These are phyloP conservation scores for Puntigrus tetrazona DNA, from an alignment of 2,113 vertebrate genomes.

Conservation along the genomic window DNA sequence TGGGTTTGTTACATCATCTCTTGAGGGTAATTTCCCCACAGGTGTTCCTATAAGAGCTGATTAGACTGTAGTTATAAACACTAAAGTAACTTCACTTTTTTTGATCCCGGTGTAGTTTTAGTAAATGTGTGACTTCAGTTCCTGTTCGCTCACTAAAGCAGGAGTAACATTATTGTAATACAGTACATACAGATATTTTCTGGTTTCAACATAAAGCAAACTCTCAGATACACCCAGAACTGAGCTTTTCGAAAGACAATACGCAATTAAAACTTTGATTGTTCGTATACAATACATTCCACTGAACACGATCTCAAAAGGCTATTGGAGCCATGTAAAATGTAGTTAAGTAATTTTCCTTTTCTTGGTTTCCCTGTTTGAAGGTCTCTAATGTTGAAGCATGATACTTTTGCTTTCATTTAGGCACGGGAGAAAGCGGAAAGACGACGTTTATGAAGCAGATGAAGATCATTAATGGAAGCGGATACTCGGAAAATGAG, in stretches of 20 bases:
- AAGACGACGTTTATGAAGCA: slow-evolving; percentile 92
- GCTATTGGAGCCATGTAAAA: not conserved
- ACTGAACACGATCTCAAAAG: not conserved
- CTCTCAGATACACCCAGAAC: not conserved
- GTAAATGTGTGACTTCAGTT: not conserved
- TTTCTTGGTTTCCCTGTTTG: not conserved
- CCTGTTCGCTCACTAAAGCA: not conserved
- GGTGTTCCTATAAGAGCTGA: not conserved
- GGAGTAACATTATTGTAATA: not conserved
- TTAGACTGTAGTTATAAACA: not conserved
- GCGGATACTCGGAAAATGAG: slow-evolving; percentile 84
- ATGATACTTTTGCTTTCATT: slow-evolving; percentile 73
- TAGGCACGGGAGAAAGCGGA: slow-evolving; percentile 86
- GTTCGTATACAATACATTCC: slow-evolving; percentile 32
- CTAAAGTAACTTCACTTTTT: not conserved
- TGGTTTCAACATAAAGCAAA: not conserved
- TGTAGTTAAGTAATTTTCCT: not conserved
- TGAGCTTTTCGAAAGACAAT: slow-evolving; percentile 12
- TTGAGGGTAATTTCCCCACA: not conserved
- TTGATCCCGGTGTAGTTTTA: not conserved
- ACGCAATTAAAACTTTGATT: not conserved
- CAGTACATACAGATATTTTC: not conserved
- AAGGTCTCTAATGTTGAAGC: not conserved
- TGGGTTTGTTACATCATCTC: not conserved
- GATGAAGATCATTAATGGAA: slow-evolving; percentile 88